Evolutionary conservation across 2,797 vertebrate genomes (phyloP).

Genomic region (Schizopygopsis malacanthus): DNA sequence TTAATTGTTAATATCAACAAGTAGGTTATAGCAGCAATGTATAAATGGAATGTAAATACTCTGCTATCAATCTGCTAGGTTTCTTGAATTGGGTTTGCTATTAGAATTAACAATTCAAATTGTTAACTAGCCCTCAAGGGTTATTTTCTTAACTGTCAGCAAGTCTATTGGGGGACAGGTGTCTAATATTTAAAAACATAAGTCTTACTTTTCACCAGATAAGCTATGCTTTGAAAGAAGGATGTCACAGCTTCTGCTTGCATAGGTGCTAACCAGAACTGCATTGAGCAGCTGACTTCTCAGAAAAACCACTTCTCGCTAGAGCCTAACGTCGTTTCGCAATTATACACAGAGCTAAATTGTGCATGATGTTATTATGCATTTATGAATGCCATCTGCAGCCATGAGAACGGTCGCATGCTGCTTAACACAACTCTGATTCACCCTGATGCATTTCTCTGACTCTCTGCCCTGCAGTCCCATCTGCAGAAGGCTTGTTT

Average conservation of each 20-base stretch:
- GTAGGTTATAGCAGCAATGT: neutral
- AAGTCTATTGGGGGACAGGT: no score
- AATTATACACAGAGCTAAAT: constrained; percentile 32
- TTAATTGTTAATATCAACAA: neutral
- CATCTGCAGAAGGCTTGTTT: constrained; percentile 53
- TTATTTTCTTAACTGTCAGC: neutral
- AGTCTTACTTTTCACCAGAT: neutral
- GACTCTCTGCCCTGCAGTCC: constrained; percentile 36
- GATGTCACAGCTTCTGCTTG: constrained; percentile 18
- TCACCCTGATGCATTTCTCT: constrained; percentile 51
- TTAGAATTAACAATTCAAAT: neutral
- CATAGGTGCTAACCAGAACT: constrained; percentile 41
- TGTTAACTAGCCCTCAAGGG: neutral
- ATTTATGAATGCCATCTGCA: constrained; percentile 50
- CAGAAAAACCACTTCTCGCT: constrained; percentile 5
- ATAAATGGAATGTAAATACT: neutral
- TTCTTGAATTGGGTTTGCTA: neutral
- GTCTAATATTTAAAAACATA: neutral
- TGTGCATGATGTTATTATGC: constrained; percentile 44
- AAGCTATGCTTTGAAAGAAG: constrained; percentile 39
- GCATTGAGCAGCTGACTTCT: constrained; percentile 11
- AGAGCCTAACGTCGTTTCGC: neutral
- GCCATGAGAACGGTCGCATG: constrained; percentile 37
- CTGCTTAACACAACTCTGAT: constrained; percentile 40
- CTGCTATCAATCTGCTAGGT: neutral